These are phyloP conservation scores for Bombus fervidus DNA, from an alignment of 1,140 invertebrate species.

Conservation along the genomic window DNA sequence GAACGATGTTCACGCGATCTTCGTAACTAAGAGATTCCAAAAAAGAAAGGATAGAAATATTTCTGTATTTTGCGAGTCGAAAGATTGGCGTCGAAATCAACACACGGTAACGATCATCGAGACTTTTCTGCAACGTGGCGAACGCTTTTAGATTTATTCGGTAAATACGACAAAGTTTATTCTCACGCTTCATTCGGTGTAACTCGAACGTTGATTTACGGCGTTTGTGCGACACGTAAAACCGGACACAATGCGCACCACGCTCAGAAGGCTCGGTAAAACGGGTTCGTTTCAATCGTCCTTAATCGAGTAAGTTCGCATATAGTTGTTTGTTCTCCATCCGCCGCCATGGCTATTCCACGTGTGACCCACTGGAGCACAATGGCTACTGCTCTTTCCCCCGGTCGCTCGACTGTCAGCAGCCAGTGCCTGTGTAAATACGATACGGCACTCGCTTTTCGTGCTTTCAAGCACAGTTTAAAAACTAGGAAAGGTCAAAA, in stretches of 20 bases:
- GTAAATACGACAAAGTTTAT: slow-evolving; percentile 21
- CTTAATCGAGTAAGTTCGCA: slow-evolving; percentile 73
- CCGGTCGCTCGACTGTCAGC: slow-evolving; percentile 61
- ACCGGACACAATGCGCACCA: slow-evolving; percentile 34
- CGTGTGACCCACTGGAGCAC: slow-evolving; percentile 70
- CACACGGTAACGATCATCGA: not conserved
- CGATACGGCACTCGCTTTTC: slow-evolving; percentile 67
- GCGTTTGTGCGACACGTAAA: slow-evolving; percentile 41
- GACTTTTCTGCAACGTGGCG: not conserved
- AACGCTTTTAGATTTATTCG: slow-evolving; percentile 34
- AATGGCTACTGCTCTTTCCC: slow-evolving; percentile 67
- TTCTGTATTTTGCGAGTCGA: too few species aligned
- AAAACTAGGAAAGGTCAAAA: slow-evolving; percentile 52
- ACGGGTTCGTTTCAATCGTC: slow-evolving; percentile 70
- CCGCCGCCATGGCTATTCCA: slow-evolving; percentile 47
- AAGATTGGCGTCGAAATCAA: not conserved
- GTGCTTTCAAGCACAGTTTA: slow-evolving; percentile 65
- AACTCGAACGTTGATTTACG: slow-evolving; percentile 52
- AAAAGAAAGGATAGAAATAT: not conserved
- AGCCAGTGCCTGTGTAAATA: slow-evolving; percentile 71
- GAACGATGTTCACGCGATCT: not conserved
- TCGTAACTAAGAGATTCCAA: not conserved
- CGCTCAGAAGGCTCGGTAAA: slow-evolving; percentile 32
- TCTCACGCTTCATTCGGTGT: slow-evolving; percentile 11
- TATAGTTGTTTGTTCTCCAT: slow-evolving; percentile 66